Conservation (phyloP, 2,797 vertebrate genomes). For the Onychomys leucogaster region DNA sequence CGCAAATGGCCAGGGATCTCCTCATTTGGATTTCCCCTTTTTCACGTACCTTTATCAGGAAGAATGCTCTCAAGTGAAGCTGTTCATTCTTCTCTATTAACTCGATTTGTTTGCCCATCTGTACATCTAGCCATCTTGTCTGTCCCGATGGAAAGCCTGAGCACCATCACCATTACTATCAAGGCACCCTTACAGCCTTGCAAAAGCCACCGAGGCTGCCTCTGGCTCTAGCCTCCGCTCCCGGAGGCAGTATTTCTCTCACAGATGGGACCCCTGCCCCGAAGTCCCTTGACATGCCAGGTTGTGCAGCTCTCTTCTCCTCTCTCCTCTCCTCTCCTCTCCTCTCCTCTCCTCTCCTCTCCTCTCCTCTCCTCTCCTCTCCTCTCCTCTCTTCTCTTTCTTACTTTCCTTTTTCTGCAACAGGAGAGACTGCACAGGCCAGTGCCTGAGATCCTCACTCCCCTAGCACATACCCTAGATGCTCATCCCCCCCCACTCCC, state of each 20-base stretch:
- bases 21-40: background rate
- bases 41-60: background rate
- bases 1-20: rapidly evolving
- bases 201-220: background rate
- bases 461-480: background rate
- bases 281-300: rapidly evolving
- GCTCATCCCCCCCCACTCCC: background rate
- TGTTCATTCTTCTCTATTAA: background rate
- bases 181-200: background rate
- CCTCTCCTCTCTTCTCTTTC: too few relatives aligned
- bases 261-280: rapidly evolving
- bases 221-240: background rate
- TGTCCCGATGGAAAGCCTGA: background rate
- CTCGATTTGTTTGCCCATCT: rapidly evolving
- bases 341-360: too few relatives aligned
- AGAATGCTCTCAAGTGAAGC: background rate
- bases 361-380: too few relatives aligned
- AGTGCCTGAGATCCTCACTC: background rate
- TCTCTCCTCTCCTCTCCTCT: too few relatives aligned
- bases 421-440: too few relatives aligned
- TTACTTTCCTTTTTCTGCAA: background rate
- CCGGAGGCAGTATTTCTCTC: rapidly evolving
- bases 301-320: background rate
- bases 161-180: rapidly evolving
- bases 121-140: background rate